Base-by-base conservation (phyloP, 2,113 vertebrate genomes). In the Percopsis transmontana region DNA sequence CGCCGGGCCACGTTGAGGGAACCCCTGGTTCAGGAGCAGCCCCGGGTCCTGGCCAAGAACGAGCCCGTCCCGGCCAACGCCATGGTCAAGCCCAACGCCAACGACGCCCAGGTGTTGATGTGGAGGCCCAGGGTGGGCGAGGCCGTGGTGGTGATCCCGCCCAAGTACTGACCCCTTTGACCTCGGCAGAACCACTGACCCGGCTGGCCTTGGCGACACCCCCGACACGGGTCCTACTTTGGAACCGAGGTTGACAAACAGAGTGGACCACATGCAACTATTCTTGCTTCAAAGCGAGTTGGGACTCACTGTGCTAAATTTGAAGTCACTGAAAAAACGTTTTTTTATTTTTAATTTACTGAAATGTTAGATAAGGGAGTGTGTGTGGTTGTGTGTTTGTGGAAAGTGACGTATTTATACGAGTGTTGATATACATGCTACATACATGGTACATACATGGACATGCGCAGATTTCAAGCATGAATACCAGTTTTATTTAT, bases 91-190 rank as follows among this genome's bases (percentile, higher is more conserved):
- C 97, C 97, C 85, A 99, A 99, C 8, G 97, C 97, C 93, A 99
- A 99, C 1, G 96, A 99, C 1, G 97, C 97, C 57, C 97, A 99
- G 91, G 96, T 98, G 79, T 95, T 99, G 81, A 98, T 99, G 96
- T 99, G 97, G 97, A 92, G 96, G 90, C 97, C 97, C 88, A 95
- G 92, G 79, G 92, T 85, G 0, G 95, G 95, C 65, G 91, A 90
- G 23, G 92, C 96, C 0, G 85, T 96, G 5, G 95, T 98, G 90
- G 97, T 99, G 83, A 99, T 99, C 80, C 96, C 96, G 7, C 91
- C 97, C 1, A 98, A 97, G 82, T 91, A 95, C 73, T 95, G 92
- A 80, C 65, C 64, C 40, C 20, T 19, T 74, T 76, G 9, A 39
- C 24, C 10, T 7, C n/a, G 27, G 11, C 9, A 1, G 54, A 38